Percentiles rank a stretch among this genome's conserved stretches.
These are phyloP conservation scores for Halcyon senegalensis DNA, from an alignment of 2,113 vertebrate species.

Conservation along the genomic window DNA sequence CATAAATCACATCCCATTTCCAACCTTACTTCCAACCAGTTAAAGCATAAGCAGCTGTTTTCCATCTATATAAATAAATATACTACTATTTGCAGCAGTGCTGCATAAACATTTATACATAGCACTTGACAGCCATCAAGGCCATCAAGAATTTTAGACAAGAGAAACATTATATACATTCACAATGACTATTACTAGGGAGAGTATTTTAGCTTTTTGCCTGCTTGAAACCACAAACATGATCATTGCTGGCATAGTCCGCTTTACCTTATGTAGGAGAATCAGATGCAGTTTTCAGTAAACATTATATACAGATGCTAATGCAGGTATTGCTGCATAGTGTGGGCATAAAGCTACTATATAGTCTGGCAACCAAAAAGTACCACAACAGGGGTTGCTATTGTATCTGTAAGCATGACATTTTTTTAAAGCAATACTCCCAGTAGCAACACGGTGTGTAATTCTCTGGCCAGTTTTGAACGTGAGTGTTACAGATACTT, in stretches of 20 bases:
- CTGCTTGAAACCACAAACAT: neutral
- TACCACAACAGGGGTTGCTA: neutral
- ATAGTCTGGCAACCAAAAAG: neutral
- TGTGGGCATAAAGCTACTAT: neutral
- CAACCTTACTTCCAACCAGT: neutral
- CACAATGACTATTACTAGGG: neutral
- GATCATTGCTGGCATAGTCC: neutral
- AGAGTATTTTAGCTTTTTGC: neutral
- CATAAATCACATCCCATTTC: neutral
- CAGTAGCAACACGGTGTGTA: neutral
- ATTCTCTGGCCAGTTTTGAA: neutral
- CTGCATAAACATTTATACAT: neutral
- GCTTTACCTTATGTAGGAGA: neutral
- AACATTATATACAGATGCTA: neutral
- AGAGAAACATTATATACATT: neutral
- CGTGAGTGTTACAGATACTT: neutral
- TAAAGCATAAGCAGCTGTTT: neutral
- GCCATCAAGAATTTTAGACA: neutral
- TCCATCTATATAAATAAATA: neutral
- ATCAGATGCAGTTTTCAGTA: neutral
- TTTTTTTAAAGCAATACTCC: neutral
- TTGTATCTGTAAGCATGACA: conserved; percentile 10
- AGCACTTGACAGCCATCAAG: neutral
- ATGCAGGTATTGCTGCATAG: neutral
- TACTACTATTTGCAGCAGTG: neutral